Evolutionary conservation across 2,797 vertebrate species (phyloP).

Genomic region (Tiaroga cobitis): DNA sequence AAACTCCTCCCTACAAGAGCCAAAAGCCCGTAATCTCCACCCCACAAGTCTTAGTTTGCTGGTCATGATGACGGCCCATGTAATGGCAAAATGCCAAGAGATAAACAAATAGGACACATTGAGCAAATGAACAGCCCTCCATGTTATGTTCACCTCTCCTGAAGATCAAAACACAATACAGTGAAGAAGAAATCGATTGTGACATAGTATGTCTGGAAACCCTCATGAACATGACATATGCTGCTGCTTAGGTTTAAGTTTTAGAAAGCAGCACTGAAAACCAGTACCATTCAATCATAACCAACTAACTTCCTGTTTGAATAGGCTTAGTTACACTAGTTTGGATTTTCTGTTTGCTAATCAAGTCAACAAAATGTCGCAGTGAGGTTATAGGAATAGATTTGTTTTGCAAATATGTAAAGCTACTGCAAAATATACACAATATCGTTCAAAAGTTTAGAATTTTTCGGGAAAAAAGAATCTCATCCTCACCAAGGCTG

Average conservation of each 20-base stretch:
- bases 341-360: neutral
- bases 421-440: neutral
- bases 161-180: neutral
- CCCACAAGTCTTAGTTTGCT: neutral
- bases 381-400: neutral
- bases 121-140: neutral
- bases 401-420: neutral
- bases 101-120: conserved; percentile 16
- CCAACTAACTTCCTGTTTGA: neutral
- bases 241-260: neutral
- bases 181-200: neutral
- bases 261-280: neutral
- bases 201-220: neutral
- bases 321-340: neutral
- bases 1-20: neutral
- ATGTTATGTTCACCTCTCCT: conserved; percentile 2
- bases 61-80: neutral
- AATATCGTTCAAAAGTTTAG: neutral
- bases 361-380: neutral
- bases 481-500: neutral
- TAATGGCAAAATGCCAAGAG: conserved; percentile 23
- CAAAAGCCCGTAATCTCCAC: conserved; percentile 10
- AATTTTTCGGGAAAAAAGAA: neutral
- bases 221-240: neutral
- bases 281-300: neutral